Percentiles rank a stretch among this genome's conserved stretches.
Evolutionary conservation across 2,797 vertebrate species (phyloP).

Genomic region (Margarornis squamiger): DNA sequence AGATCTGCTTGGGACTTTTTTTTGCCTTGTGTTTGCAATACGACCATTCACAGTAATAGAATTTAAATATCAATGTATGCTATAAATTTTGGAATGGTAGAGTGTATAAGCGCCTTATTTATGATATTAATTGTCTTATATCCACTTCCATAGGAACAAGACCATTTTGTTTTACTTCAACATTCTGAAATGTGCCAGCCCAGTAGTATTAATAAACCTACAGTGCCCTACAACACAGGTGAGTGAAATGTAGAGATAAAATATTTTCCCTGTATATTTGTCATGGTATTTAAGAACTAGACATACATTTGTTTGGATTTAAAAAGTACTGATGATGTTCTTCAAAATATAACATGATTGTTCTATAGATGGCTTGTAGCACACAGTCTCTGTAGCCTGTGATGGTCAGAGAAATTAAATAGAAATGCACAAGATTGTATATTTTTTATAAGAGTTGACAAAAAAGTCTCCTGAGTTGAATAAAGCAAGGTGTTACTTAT

Average conservation of each 20-base stretch:
- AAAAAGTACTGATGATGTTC: neutral
- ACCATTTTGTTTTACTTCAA: conserved; percentile 96
- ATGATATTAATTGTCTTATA: neutral
- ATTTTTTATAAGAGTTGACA: neutral
- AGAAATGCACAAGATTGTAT: neutral
- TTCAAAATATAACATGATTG: neutral
- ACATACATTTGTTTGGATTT: neutral
- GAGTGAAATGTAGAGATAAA: conserved; percentile 43
- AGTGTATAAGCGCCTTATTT: neutral
- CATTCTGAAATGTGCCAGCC: conserved; percentile 91
- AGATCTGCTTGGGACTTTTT: neutral
- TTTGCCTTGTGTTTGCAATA: neutral
- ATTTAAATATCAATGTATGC: neutral
- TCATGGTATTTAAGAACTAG: neutral
- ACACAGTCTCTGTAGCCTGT: neutral
- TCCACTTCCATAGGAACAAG: conserved; percentile 87
- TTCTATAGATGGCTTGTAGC: neutral
- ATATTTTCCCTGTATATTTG: neutral
- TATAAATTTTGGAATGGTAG: neutral
- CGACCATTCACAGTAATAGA: neutral
- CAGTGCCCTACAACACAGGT: conserved; percentile 98
- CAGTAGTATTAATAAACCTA: conserved; percentile 88
- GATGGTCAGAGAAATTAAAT: neutral
- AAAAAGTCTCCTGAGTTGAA: neutral
- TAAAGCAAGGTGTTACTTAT: neutral